Evolutionary conservation across 2,888 invertebrate species (phyloP).

Genomic region (Ctena decussata): DNA sequence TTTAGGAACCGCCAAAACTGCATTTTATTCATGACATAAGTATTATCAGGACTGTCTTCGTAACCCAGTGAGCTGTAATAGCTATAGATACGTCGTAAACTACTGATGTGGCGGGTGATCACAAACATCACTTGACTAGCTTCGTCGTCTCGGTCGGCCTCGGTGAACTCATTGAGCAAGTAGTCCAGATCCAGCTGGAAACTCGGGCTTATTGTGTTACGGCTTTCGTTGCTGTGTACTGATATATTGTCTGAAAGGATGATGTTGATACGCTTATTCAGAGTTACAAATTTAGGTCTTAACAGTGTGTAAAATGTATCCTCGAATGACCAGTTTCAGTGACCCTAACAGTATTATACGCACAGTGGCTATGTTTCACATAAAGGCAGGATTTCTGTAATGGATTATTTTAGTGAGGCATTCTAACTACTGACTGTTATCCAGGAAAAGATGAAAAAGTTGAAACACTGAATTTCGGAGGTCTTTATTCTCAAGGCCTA

Average conservation of each 20-base stretch:
- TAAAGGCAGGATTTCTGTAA: too few relatives aligned
- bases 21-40: slow-evolving; percentile 86
- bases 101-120: slow-evolving; percentile 85
- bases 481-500: too few relatives aligned
- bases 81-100: slow-evolving; percentile 84
- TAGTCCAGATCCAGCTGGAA: slow-evolving; percentile 86
- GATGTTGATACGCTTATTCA: too few relatives aligned
- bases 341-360: too few relatives aligned
- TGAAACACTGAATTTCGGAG: too few relatives aligned
- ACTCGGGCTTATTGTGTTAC: slow-evolving; percentile 86
- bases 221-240: slow-evolving; percentile 85
- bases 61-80: slow-evolving; percentile 85
- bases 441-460: too few relatives aligned
- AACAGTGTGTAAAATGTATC: too few relatives aligned
- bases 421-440: too few relatives aligned
- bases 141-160: slow-evolving; percentile 84
- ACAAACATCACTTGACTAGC: slow-evolving; percentile 84
- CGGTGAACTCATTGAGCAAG: slow-evolving; percentile 81
- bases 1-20: slow-evolving; percentile 87
- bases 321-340: too few relatives aligned
- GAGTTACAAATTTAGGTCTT: too few relatives aligned
- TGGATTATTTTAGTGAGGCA: too few relatives aligned
- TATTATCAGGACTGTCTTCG: slow-evolving; percentile 86
- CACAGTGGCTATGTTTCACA: too few relatives aligned
- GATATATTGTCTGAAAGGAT: slow-evolving; percentile 81